Evolutionary conservation across 1,140 invertebrate species (phyloP), one percentile per base, ranked within the genome.

Genomic region (Homalodisca vitripennis): DNA sequence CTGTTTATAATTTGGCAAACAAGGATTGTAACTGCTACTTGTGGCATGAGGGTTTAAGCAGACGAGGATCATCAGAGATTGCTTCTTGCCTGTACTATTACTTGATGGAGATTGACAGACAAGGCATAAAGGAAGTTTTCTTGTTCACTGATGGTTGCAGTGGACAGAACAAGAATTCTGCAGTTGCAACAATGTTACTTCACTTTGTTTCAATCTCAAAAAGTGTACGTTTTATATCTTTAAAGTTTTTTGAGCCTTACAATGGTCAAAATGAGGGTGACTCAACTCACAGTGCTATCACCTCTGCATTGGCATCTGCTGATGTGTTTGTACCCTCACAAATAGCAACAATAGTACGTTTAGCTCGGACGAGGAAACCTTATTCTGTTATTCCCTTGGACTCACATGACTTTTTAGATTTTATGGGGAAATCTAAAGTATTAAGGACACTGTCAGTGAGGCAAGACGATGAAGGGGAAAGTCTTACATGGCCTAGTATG

Each of bases 241-340:
- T 67, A n/a, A 26, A 24, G 14, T 67, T 67, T 55, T 67, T 67
- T 67, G 48, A 55, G 30, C 66, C 48, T 17, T 67, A 53, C 51
- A 47, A 67, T 55, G 48, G 66, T 22, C 66, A 67, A 34, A 67
- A 67, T 55, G 47, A 67, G 24, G 66, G 48, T 3, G 66, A 67
- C 46, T 67, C 66, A 32, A 51, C 66, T 1, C 48, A 67, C 27
- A 67, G 66, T 53, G 66, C 66, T n/a, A 67, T 67, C 3, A 27
- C 14, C 13, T 67, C 26, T n/a, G 65, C 48, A 55, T 53, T 67
- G 22, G 51, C 17, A 20, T 20, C 22, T 30, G 47, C 66, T 34
- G 66, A n/a, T n/a, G 24, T 67, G 24, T 67, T 46, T 55, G 27
- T 67, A 22, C 47, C 66, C 13, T 66, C 65, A 17, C n/a, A 66